A percentile compares a stretch with the other conserved stretches of the same genome.
phyloP scores from a whole-genome alignment of 2,888 invertebrate genomes.

The Pasiphila rectangulata region DNA sequence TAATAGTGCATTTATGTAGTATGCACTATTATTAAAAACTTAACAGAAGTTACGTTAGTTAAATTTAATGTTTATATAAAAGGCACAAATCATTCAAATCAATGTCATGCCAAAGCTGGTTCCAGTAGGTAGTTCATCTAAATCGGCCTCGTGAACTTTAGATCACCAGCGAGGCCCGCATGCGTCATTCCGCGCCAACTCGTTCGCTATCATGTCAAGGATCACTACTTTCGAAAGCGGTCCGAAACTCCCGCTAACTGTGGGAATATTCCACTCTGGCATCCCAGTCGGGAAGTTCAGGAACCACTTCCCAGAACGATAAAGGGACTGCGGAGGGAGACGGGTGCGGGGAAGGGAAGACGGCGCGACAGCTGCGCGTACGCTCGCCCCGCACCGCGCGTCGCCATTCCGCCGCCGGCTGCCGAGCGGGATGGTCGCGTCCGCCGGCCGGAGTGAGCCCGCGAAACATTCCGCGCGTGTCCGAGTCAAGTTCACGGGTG shows the following conservation, averaged over 20 bases:
- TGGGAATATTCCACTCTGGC: constrained; percentile 50
- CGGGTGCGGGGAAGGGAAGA: constrained; percentile 47
- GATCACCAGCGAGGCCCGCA: constrained; percentile 51
- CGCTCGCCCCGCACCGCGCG: constrained; percentile 49
- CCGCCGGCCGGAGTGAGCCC: constrained; percentile 44
- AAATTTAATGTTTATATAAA: too few relatives aligned
- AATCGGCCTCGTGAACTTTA: constrained; percentile 24
- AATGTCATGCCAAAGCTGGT: too few relatives aligned
- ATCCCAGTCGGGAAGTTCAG: constrained; percentile 77
- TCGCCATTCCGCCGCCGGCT: constrained; percentile 61
- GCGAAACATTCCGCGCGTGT: constrained; percentile 57
- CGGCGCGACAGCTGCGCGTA: constrained; percentile 75
- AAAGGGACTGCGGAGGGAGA: constrained; percentile 62
- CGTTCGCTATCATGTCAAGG: constrained; percentile 63
- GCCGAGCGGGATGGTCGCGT: constrained; percentile 46
- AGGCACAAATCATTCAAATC: too few relatives aligned
- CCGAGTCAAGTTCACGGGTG: constrained; percentile 41
- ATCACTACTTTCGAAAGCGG: constrained; percentile 63
- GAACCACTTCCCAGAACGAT: constrained; percentile 81
- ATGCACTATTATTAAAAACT: too few relatives aligned
- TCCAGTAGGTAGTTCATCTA: constrained; percentile 6
- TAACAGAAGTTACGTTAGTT: too few relatives aligned
- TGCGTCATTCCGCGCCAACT: constrained; percentile 55
- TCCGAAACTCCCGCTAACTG: constrained; percentile 39
- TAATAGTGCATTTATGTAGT: too few relatives aligned